Percentiles rank a stretch among this genome's conserved stretches.
phyloP scores from a whole-genome alignment of 2,797 vertebrate genomes.

The Sebastes hopkinsi region DNA sequence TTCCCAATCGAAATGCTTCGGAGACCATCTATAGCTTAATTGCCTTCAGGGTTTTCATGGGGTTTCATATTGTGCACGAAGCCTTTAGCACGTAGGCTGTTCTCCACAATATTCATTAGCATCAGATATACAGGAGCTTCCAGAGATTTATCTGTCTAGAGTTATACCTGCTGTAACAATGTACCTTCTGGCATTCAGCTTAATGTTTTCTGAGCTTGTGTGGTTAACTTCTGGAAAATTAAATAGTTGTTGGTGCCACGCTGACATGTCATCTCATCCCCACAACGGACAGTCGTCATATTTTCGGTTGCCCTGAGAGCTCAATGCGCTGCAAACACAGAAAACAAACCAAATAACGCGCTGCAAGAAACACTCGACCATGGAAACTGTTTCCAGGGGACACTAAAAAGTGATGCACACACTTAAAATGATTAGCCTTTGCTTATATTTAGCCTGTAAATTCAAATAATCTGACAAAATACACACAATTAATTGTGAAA shows the following conservation, averaged over 20 bases:
- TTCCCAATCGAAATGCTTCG: slow-evolving; percentile 10
- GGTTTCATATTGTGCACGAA: not conserved
- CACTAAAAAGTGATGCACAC: too few relatives aligned
- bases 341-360: not conserved
- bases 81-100: not conserved
- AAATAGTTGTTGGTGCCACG: not conserved
- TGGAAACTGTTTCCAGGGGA: too few relatives aligned
- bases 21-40: slow-evolving; percentile 19
- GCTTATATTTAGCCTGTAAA: accelerated
- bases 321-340: not conserved
- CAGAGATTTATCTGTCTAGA: not conserved
- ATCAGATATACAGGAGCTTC: not conserved
- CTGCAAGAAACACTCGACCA: not conserved
- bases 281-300: not conserved
- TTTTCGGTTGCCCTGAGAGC: not conserved
- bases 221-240: not conserved
- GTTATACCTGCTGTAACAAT: not conserved
- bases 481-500: too few relatives aligned
- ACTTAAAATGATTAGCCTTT: too few relatives aligned
- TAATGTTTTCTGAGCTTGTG: not conserved
- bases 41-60: slow-evolving; percentile 18
- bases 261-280: not conserved
- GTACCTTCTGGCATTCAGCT: not conserved
- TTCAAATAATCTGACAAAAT: too few relatives aligned
- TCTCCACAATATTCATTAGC: not conserved